A percentile compares a stretch with the other conserved stretches of the same genome.
Evolutionary conservation across 2,797 vertebrate species (phyloP).

Genomic region (Sternarchorhynchus goeldii): DNA sequence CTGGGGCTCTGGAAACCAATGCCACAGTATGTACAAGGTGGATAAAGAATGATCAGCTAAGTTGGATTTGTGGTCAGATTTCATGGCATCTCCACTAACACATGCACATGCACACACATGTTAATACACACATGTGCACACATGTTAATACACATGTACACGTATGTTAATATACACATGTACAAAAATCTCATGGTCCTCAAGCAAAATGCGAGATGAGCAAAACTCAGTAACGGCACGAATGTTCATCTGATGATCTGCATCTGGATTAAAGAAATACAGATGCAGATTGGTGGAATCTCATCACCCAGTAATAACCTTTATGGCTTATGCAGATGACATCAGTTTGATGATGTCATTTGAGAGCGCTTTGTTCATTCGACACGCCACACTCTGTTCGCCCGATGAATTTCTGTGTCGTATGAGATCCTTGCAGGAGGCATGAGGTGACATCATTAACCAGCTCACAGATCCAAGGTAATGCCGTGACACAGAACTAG

Average conservation of each 20-base stretch:
- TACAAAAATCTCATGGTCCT: too few relatives aligned
- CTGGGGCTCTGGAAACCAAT: too few relatives aligned
- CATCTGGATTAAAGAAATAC: not conserved
- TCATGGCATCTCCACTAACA: too few relatives aligned
- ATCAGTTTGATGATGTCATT: slow-evolving; percentile 71
- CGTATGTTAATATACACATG: too few relatives aligned
- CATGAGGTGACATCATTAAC: slow-evolving; percentile 65
- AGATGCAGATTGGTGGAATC: not conserved
- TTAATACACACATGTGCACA: too few relatives aligned
- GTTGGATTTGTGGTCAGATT: too few relatives aligned
- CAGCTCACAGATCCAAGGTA: slow-evolving; percentile 49
- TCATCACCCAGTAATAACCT: not conserved
- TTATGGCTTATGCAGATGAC: slow-evolving; percentile 63
- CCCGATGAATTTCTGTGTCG: slow-evolving; percentile 71
- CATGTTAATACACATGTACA: too few relatives aligned
- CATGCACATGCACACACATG: too few relatives aligned
- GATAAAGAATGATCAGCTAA: too few relatives aligned
- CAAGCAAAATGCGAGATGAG: too few relatives aligned
- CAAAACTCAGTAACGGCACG: not conserved
- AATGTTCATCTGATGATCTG: not conserved
- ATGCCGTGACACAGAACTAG: slow-evolving; percentile 10
- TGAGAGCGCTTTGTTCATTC: slow-evolving; percentile 76
- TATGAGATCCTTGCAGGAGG: slow-evolving; percentile 62
- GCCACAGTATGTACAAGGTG: too few relatives aligned
- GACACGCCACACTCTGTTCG: slow-evolving; percentile 65